Base-by-base conservation (phyloP, 1,140 invertebrate species). In the Scaptomyza hsui region DNA sequence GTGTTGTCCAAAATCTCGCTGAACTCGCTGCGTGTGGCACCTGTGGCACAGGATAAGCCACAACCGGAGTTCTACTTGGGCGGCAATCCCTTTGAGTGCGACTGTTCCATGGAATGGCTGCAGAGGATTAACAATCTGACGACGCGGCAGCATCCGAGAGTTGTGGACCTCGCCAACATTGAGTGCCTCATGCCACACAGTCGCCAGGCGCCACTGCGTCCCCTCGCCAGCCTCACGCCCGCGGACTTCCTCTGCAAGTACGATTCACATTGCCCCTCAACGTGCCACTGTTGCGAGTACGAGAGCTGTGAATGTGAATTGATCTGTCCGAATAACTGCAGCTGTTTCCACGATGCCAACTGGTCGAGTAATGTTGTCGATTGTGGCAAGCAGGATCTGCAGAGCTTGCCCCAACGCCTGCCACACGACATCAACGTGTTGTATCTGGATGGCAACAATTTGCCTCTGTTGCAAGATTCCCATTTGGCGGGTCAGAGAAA, bases 391-490 rank as follows among this genome's bases (percentile, higher is more conserved):
- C 94, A 96, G 74, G 93, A 93, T 13, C 93, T 94, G 51, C 91
- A 93, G 48, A 92, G 94, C 44, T 94, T 97, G 47, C 97, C 97
- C 0, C 92, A 93, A 4, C 93, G 95, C 37, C 95, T 98, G 75
- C 97, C 97, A 1, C 96, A 96, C 94, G 96, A 97, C 89, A 96
- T 96, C 0, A 98, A 97, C n/a, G 96, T 97, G 90, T 94, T 98
- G 10, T 98, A 97, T 91, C 91, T 98, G 64, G 97, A 98, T 91
- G 97, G 97, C 39, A 97, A 97, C 89, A 94, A 96, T 86, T 94
- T 98, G 69, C 94, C 93, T 45, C 94, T 95, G 81, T 89, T 98
- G 47, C 95, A 96, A 74, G 95, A 95, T 85, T 95, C 97, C 83
- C 94, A 96, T 55, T 96, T 98, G 86, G 96, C 96, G 88, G 96